These are phyloP conservation scores for Tetragonula clypearis DNA, from an alignment of 1,140 invertebrate species.

Conservation along the genomic window DNA sequence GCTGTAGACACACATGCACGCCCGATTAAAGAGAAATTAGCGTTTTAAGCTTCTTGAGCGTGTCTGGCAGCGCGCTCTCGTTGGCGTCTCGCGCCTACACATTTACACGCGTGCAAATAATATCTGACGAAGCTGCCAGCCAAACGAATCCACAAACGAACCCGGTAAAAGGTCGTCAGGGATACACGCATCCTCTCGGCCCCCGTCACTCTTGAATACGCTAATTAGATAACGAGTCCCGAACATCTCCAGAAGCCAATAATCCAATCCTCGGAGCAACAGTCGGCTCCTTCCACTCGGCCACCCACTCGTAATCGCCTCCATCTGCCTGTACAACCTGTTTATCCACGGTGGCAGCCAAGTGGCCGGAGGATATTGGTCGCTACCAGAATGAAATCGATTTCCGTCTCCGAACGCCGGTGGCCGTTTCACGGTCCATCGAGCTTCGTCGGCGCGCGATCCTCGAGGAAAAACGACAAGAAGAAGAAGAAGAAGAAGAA, in stretches of 20 bases:
- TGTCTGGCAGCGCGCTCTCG: neutral
- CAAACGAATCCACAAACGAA: neutral
- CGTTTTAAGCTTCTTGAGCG: neutral
- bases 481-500: neutral
- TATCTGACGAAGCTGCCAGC: too few species aligned
- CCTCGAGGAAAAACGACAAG: neutral
- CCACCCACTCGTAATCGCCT: neutral
- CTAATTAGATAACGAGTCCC: neutral
- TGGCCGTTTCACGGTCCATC: constrained; percentile 60
- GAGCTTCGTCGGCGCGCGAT: constrained; percentile 1
- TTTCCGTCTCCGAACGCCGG: constrained; percentile 50
- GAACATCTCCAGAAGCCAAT: neutral
- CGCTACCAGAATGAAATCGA: constrained; percentile 62
- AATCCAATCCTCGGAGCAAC: constrained; percentile 1
- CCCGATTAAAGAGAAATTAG: neutral
- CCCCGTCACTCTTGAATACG: neutral
- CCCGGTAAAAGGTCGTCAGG: neutral
- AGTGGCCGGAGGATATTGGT: constrained; percentile 29
- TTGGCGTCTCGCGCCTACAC: too few species aligned
- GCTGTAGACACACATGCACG: neutral
- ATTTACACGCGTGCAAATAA: too few species aligned
- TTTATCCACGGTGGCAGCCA: constrained; percentile 40
- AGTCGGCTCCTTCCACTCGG: neutral
- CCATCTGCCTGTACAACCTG: constrained; percentile 25
- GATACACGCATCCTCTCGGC: too few species aligned